Evolutionary conservation across 2,113 vertebrate species (phyloP).

Genomic region (Sisor rabdophorus): DNA sequence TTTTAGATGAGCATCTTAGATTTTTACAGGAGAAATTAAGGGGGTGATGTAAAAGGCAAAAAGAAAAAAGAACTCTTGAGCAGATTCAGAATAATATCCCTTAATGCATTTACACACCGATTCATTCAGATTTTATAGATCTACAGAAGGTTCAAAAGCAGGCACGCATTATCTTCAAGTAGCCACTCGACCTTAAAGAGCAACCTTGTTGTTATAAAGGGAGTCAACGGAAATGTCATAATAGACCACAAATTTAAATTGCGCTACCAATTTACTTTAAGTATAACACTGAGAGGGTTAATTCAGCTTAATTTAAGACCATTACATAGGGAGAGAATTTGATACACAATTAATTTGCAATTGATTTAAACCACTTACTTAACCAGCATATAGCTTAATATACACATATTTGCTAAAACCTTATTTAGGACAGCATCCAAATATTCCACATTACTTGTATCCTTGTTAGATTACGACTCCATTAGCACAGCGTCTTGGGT

Average conservation of each 20-base stretch:
- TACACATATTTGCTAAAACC: not conserved
- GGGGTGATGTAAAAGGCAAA: not conserved
- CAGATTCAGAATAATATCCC: constrained; percentile 9
- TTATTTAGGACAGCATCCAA: not conserved
- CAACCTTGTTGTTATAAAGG: constrained; percentile 18
- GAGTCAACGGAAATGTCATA: not conserved
- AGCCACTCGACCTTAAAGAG: constrained; percentile 27
- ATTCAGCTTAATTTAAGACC: too few relatives aligned
- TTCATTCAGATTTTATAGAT: constrained; percentile 18
- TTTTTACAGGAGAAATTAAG: not conserved
- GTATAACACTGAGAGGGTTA: not conserved
- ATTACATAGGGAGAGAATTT: not conserved
- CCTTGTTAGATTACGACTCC: not conserved
- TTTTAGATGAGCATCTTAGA: not conserved
- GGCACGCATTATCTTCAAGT: constrained; percentile 15
- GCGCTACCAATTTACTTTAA: constrained; percentile 8
- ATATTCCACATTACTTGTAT: not conserved
- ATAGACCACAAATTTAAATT: constrained; percentile 8
- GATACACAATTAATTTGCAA: not conserved
- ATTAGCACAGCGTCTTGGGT: constrained; percentile 10
- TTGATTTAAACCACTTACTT: not conserved
- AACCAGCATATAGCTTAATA: not conserved
- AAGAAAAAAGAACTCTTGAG: constrained; percentile 3
- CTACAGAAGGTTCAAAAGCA: constrained; percentile 3
- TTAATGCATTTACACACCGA: constrained; percentile 28